Base-by-base conservation (phyloP, 2,888 invertebrate genomes). In the Papilio protenor region DNA sequence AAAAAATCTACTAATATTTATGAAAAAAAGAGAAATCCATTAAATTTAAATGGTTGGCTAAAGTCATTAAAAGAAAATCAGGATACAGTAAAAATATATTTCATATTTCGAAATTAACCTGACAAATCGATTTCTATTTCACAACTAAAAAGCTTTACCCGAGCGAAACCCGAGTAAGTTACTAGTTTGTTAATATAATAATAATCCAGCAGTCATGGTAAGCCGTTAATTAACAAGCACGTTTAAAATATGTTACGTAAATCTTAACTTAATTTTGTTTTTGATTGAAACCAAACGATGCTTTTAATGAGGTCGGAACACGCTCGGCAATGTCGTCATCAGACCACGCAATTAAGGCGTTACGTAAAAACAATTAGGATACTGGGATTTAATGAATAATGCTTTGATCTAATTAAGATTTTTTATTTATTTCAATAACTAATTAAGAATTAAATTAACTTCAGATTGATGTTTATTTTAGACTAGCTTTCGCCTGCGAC, bases 231-330 rank as follows among this genome's bases (percentile, higher is more conserved):
- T 33, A 66, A n/a, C 40, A 66, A n/a, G 18, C 33, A 66, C 40
- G 64, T 40, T 66, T 40, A 23, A 66, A 66, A 66, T 64, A 33
- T 66, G 40, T 66, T 18, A 66, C 66, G n/a, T 66, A 40, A 40
- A 40, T 66, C 66, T 66, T 66, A 40, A 66, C n/a, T 66, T 66
- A 40, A 66, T 66, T 66, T 66, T 66, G 40, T 75, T 66, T 66
- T 64, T 75, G 55, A 55, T 75, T 75, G 52, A 75, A 33, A 52
- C 49, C 75, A 45, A 75, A 70, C 45, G 69, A 75, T 57, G 21
- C 21, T 75, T 66, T 33, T 75, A 75, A 75, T 75, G 75, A 69
- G 55, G 55, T 75, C 69, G 57, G 23, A 75, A 75, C 66, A 52
- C 69, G 69, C 69, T 57, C 70, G n/a, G 57, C 33, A 66, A 47